phyloP scores from a whole-genome alignment of 2,888 invertebrate species.

The Dastarcus helophoroides region DNA sequence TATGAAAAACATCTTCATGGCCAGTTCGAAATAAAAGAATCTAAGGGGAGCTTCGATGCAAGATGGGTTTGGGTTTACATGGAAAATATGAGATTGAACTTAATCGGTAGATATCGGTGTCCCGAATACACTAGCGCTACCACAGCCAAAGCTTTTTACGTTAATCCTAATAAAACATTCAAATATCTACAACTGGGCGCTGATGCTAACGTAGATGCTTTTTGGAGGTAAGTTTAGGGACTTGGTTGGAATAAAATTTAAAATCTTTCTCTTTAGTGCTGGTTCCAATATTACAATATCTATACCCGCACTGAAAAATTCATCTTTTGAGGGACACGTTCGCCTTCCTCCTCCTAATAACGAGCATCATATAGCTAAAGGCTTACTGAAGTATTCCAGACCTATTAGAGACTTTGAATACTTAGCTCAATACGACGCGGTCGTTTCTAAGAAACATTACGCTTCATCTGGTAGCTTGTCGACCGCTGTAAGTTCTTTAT shows the following conservation, averaged over 20 bases:
- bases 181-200: slow-evolving; percentile 42
- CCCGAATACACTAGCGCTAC: slow-evolving; percentile 35
- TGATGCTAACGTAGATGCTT: slow-evolving; percentile 43
- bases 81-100: slow-evolving; percentile 41
- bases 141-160: slow-evolving; percentile 38
- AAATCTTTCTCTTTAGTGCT: no score
- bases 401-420: slow-evolving; percentile 36
- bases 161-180: slow-evolving; percentile 43
- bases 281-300: slow-evolving; percentile 39
- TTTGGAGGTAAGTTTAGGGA: slow-evolving; percentile 39
- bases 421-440: slow-evolving; percentile 44
- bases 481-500: slow-evolving; percentile 5
- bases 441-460: slow-evolving; percentile 42
- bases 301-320: slow-evolving; percentile 38
- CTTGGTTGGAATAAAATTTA: not conserved
- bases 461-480: slow-evolving; percentile 40
- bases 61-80: slow-evolving; percentile 43
- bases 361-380: slow-evolving; percentile 48
- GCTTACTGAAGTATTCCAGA: slow-evolving; percentile 38
- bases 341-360: slow-evolving; percentile 52
- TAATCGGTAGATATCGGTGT: slow-evolving; percentile 36
- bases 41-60: slow-evolving; percentile 36
- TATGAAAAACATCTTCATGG: slow-evolving; percentile 14
- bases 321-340: slow-evolving; percentile 43
- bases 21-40: slow-evolving; percentile 35